These are phyloP conservation scores for Toxostoma redivivum DNA, from an alignment of 2,113 vertebrate species.

Conservation along the genomic window DNA sequence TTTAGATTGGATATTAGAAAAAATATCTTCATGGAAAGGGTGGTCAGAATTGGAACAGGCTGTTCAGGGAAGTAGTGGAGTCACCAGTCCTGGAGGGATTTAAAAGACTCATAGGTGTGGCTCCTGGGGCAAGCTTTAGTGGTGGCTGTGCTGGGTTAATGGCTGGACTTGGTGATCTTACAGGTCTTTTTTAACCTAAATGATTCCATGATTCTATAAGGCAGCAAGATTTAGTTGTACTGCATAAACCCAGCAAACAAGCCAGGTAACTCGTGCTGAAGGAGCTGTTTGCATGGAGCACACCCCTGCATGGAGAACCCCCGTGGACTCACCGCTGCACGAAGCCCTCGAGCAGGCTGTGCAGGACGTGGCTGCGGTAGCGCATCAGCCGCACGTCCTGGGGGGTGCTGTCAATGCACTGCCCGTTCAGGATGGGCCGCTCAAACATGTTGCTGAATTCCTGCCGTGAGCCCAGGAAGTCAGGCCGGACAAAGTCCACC, in stretches of 20 bases:
- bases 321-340: slow-evolving; percentile 87
- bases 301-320: not conserved
- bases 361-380: slow-evolving; percentile 96
- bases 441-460: slow-evolving; percentile 99
- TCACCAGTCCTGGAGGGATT: not conserved
- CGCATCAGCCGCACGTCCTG: slow-evolving; percentile 96
- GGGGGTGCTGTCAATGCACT: slow-evolving; percentile 96
- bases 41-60: not conserved
- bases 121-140: not conserved
- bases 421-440: slow-evolving; percentile 95
- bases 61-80: not conserved
- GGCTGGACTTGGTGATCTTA: not conserved
- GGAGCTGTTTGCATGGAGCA: not conserved
- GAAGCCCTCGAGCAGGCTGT: slow-evolving; percentile 97
- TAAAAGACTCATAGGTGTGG: not conserved
- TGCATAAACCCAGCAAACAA: not conserved
- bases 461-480: slow-evolving; percentile 95
- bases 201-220: not conserved
- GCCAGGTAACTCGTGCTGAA: not conserved
- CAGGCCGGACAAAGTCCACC: slow-evolving; percentile 97
- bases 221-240: not conserved
- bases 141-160: not conserved
- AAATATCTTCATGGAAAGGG: not conserved
- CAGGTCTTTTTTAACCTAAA: not conserved
- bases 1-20: not conserved